A percentile compares a stretch with the other conserved stretches of the same genome.
phyloP scores from a whole-genome alignment of 2,113 vertebrate species.

The Eonycteris spelaea region DNA sequence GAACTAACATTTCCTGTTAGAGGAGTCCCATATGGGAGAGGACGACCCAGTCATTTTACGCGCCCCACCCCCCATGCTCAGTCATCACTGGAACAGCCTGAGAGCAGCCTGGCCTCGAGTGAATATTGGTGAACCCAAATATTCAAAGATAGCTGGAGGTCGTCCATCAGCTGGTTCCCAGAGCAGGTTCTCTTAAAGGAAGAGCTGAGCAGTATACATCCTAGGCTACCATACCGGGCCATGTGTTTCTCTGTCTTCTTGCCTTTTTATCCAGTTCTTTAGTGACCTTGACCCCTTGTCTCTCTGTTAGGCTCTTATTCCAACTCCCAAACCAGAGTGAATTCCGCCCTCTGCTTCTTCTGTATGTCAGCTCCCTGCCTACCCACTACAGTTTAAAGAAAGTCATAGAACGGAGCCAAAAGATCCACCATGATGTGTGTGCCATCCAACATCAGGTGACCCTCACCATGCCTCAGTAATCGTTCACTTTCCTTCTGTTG shows the following conservation, averaged over 20 bases:
- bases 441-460: not conserved
- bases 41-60: not conserved
- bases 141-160: not conserved
- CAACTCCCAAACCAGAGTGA: not conserved
- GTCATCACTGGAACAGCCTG: not conserved
- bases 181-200: not conserved
- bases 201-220: not conserved
- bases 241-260: not conserved
- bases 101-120: not conserved
- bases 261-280: not conserved
- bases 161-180: not conserved
- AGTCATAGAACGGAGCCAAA: not conserved
- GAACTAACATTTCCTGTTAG: not conserved
- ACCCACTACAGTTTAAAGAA: not conserved
- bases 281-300: not conserved
- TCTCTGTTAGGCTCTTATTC: not conserved
- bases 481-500: not conserved
- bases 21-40: rapidly evolving
- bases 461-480: not conserved
- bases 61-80: not conserved
- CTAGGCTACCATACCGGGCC: not conserved
- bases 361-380: not conserved
- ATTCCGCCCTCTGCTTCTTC: not conserved
- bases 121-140: not conserved
- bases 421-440: rapidly evolving